A percentile compares a stretch with the other conserved stretches of the same genome.
phyloP scores from a whole-genome alignment of 2,113 vertebrate genomes.

The Lontra canadensis region DNA sequence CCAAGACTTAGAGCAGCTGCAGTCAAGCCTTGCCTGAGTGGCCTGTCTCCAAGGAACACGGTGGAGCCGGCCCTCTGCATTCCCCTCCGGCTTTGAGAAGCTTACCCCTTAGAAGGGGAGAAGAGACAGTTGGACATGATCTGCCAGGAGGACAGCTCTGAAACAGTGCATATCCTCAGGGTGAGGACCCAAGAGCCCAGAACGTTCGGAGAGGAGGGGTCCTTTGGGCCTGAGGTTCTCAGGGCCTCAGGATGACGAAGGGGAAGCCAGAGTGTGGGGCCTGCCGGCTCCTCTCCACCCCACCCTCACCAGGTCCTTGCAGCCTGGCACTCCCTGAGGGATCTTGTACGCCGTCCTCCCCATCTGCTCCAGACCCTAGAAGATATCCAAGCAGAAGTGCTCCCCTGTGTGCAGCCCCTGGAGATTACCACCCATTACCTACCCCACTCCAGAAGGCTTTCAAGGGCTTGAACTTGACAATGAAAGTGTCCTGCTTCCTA shows the following conservation, averaged over 20 bases:
- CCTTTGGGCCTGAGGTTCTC: not conserved
- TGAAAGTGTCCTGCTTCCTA: not conserved
- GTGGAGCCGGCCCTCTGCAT: not conserved
- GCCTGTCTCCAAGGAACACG: fast-evolving
- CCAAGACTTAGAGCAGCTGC: not conserved
- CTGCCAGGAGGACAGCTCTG: not conserved
- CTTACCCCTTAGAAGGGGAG: not conserved
- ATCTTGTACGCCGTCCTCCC: not conserved
- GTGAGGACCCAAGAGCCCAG: not conserved
- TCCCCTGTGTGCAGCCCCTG: not conserved
- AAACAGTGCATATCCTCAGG: not conserved
- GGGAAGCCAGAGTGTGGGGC: not conserved
- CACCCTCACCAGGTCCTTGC: not conserved
- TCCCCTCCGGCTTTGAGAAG: not conserved
- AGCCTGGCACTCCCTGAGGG: not conserved
- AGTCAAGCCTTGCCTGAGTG: not conserved
- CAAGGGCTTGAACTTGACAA: not conserved
- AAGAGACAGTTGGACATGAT: not conserved
- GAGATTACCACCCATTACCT: not conserved
- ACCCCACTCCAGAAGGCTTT: not conserved
- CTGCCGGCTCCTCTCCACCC: not conserved
- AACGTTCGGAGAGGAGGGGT: not conserved
- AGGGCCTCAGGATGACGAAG: not conserved
- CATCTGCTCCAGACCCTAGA: not conserved
- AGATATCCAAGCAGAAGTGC: not conserved